Base-by-base conservation (phyloP, 2,113 vertebrate genomes). In the Capricornis sumatraensis region DNA sequence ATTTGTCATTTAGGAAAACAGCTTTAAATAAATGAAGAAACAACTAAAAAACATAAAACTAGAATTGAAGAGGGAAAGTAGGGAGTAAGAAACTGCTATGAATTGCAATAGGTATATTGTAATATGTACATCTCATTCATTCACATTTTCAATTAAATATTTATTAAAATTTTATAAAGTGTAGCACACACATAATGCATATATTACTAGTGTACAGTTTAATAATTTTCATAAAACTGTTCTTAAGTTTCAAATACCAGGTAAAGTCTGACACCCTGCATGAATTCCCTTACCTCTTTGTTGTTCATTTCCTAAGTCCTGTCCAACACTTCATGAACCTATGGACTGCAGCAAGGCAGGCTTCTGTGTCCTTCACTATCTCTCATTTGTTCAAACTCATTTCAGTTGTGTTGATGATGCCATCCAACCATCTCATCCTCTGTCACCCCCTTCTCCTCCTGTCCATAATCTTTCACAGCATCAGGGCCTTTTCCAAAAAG, bases 1-100 rank as follows among this genome's bases (percentile, higher is more conserved):
- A 47, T 17, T 84, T 81, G 28, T 86, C 87, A 62, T 53, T 96
- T 87, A 50, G 50, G 27, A 78, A 92, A 17, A 71, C 1, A 67
- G 8, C 11, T 45, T 89, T 58, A 92, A 84, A 87, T 55, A 92
- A 4, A 3, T 23, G 17, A 57, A 76, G 52, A 92, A 83, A 79
- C n/a, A 89, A 33, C 17, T 94, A 67, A 67, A 28, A 87, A 43
- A 21, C 16, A 28, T 27, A 60, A 87, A 74, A 91, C 17, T 30
- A 16, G 13, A 57, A 64, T 45, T 79, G 6, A 36, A 15, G 1
- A 60, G 6, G 5, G 6, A 1, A 91, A 15, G 6, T 16, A 11
- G 84, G 52, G 23, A 74, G 25, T 16, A 79, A 7, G 28, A 16
- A 52, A 79, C 25, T 79, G 30, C 13, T 71, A 11, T 52, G 92